Base-by-base conservation (phyloP, 2,797 vertebrate genomes). In the Urocyon cinereoargenteus region DNA sequence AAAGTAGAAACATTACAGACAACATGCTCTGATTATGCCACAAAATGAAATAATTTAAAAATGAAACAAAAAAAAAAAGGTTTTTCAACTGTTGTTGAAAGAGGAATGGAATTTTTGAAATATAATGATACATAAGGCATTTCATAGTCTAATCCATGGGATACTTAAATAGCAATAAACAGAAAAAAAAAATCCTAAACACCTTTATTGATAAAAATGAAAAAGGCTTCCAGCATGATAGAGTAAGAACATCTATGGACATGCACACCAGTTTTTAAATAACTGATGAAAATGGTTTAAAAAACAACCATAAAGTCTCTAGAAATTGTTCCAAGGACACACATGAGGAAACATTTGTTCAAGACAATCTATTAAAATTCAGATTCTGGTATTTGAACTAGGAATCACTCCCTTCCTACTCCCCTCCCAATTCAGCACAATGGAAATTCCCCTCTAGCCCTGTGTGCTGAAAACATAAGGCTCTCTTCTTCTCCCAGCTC, bases 291-390 rank as follows among this genome's bases (percentile, higher is more conserved):
- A 90, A 53, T 73, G 34, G 53, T 90, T 59, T 82, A 68, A 21
- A 4, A 91, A 73, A 68, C 12, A 82, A 51, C 51, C 19, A 77
- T 90, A 82, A 90, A 81, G 45, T 93, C 21, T 84, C 83, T 92
- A 34, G 51, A 95, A 93, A 53, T 93, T 24, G 62, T 87, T 61
- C 19, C 59, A 79, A 87, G 62, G 13, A 72, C 18, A 94, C 45
- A 83, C 2, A 87, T 55, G 14, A 78, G 62, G 84, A 90, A 90
- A 93, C 18, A 84, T 66, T 92, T 92, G 81, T 34, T 85, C 24
- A 87, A 93, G 57, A 82, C 78, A 94, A 61, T 72, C 72, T 55
- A 79, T 55, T 77, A 70, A 75, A 93, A 89, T 83, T 86, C 51
- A 51, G 51, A 62, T 57, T 91, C n/a, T 81, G 22, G 5, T 57